Evolutionary conservation across 2,888 invertebrate species (phyloP).

Genomic region (Elegia similella): DNA sequence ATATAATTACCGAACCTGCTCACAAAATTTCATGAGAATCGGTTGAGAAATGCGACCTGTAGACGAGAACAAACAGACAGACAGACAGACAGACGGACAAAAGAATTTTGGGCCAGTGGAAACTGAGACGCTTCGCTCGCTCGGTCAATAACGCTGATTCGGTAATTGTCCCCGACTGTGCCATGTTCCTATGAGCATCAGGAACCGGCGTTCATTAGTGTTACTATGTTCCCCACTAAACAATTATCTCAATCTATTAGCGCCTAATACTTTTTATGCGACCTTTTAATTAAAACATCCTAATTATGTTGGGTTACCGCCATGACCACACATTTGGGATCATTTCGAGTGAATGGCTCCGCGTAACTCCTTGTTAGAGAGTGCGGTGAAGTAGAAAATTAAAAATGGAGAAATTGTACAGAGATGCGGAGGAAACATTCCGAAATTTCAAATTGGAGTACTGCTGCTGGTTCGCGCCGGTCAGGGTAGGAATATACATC

Average conservation of each 20-base stretch:
- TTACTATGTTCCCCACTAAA: slow-evolving; percentile 21
- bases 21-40: no score
- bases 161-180: no score
- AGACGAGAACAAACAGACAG: no score
- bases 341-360: slow-evolving; percentile 28
- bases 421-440: slow-evolving; percentile 42
- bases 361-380: neutral
- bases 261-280: slow-evolving; percentile 40
- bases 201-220: neutral
- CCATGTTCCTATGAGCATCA: neutral
- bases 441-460: slow-evolving; percentile 50
- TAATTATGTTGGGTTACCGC: slow-evolving; percentile 49
- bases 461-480: slow-evolving; percentile 55
- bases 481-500: slow-evolving; percentile 51
- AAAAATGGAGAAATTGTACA: slow-evolving; percentile 48
- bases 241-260: slow-evolving; percentile 41
- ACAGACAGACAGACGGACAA: no score
- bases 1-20: no score
- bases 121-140: no score
- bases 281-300: slow-evolving; percentile 62
- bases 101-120: no score
- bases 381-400: slow-evolving; percentile 7
- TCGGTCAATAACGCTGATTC: no score
- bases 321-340: slow-evolving; percentile 28
- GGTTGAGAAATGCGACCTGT: no score